Percentiles rank a stretch among this genome's conserved stretches.
These are phyloP conservation scores for Mastomys natalensis DNA, from an alignment of 2,113 vertebrate genomes.

Conservation along the genomic window DNA sequence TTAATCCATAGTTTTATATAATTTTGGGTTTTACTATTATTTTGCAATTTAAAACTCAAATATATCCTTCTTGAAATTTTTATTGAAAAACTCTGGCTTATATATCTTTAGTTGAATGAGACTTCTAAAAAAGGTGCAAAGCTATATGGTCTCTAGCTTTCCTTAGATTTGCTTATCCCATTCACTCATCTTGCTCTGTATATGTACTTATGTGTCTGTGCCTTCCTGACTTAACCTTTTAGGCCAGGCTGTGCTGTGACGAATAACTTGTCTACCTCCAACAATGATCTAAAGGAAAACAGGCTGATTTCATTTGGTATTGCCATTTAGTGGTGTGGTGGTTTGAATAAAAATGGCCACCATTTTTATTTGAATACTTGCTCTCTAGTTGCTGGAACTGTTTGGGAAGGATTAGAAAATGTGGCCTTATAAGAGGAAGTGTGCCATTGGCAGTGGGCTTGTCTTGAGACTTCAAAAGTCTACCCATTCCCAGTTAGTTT, in stretches of 20 bases:
- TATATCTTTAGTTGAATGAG: neutral
- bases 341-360: neutral
- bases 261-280: too few relatives aligned
- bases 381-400: neutral
- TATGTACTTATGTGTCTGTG: neutral
- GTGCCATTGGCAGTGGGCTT: neutral
- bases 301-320: neutral
- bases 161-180: neutral
- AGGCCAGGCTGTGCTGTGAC: neutral
- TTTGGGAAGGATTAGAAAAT: neutral
- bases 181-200: neutral
- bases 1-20: neutral
- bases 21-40: neutral
- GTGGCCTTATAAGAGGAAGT: neutral
- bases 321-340: neutral
- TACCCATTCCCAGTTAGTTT: neutral
- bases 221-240: neutral
- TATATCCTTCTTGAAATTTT: neutral
- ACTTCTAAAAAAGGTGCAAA: neutral
- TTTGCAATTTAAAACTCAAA: neutral
- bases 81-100: neutral
- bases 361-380: neutral
- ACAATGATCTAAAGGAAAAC: neutral
- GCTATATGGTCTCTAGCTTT: neutral
- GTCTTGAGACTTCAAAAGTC: neutral